A percentile compares a stretch with the other conserved stretches of the same genome.
phyloP scores from a whole-genome alignment of 2,113 vertebrate species.

The Dipodomys spectabilis region DNA sequence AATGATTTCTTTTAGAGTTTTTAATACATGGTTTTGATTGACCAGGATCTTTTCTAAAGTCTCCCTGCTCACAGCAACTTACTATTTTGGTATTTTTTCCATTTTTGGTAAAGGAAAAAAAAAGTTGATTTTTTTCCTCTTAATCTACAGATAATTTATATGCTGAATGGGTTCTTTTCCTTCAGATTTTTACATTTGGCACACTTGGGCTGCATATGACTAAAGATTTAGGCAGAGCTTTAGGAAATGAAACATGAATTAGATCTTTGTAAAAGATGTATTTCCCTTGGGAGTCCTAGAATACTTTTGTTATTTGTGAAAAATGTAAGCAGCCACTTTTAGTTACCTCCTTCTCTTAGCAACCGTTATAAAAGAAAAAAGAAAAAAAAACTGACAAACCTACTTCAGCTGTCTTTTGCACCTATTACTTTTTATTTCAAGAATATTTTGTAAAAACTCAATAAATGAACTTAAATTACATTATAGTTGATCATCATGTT shows the following conservation, averaged over 20 bases:
- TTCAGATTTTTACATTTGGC: slow-evolving; percentile 63
- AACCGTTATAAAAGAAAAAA: slow-evolving; percentile 14
- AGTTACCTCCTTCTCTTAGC: slow-evolving; percentile 56
- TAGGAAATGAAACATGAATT: slow-evolving; percentile 16
- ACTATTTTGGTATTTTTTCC: slow-evolving; percentile 66
- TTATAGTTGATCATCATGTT: slow-evolving; percentile 67
- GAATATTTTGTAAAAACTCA: slow-evolving; percentile 69
- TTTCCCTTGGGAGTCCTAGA: slow-evolving; percentile 36
- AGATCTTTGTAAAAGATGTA: slow-evolving; percentile 12
- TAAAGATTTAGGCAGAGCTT: slow-evolving; percentile 33
- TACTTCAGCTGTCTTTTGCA: slow-evolving; percentile 78
- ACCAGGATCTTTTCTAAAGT: slow-evolving; percentile 62
- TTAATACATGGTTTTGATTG: slow-evolving; percentile 9
- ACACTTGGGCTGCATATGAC: slow-evolving; percentile 60
- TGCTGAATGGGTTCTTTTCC: slow-evolving; percentile 68
- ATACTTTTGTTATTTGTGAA: slow-evolving; percentile 49
- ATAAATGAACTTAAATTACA: slow-evolving; percentile 74
- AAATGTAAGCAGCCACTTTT: slow-evolving; percentile 58
- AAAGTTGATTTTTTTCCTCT: slow-evolving; percentile 61
- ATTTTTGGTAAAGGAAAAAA: slow-evolving; percentile 59
- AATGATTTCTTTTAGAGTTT: slow-evolving; percentile 62
- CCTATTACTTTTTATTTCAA: slow-evolving; percentile 76
- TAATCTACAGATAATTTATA: slow-evolving; percentile 60
- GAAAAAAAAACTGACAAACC: slow-evolving; percentile 66
- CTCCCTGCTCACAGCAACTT: slow-evolving; percentile 47